Conservation (phyloP, 35 echinoderm and acorn worm species). For the Apostichopus parvimensis region DNA sequence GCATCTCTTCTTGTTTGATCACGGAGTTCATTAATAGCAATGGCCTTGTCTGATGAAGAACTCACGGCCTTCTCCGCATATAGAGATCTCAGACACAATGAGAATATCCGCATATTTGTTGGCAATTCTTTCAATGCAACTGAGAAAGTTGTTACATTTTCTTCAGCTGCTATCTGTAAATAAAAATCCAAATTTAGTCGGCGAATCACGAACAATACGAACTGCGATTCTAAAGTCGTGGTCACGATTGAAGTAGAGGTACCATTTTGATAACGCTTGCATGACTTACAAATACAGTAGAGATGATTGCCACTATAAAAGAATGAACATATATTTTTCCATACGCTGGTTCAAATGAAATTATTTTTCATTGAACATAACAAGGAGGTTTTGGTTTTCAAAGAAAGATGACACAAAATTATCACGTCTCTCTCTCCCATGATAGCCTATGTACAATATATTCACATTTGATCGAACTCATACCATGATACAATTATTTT, state of each 20-base stretch:
- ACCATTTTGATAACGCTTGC: neutral
- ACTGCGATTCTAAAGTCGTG: no score
- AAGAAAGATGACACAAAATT: neutral
- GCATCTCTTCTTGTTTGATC: no score
- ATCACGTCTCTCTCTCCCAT: no score
- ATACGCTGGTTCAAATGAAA: no score
- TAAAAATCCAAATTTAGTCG: neutral
- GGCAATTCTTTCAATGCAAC: neutral
- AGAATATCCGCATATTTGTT: neutral
- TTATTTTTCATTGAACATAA: neutral
- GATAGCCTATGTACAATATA: no score
- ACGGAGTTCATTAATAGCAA: no score
- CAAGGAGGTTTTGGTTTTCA: neutral
- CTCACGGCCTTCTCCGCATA: neutral
- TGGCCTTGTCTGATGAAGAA: no score
- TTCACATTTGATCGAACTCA: no score
- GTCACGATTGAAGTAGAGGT: neutral
- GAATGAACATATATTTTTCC: neutral
- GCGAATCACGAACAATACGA: neutral
- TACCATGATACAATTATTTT: no score
- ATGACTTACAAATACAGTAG: neutral
- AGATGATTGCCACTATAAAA: neutral
- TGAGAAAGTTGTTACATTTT: neutral
- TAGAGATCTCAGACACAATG: no score
- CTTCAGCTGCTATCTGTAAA: neutral